Conservation (phyloP, 35 echinoderm and acorn worm genomes). For the Chiridota heheva region DNA sequence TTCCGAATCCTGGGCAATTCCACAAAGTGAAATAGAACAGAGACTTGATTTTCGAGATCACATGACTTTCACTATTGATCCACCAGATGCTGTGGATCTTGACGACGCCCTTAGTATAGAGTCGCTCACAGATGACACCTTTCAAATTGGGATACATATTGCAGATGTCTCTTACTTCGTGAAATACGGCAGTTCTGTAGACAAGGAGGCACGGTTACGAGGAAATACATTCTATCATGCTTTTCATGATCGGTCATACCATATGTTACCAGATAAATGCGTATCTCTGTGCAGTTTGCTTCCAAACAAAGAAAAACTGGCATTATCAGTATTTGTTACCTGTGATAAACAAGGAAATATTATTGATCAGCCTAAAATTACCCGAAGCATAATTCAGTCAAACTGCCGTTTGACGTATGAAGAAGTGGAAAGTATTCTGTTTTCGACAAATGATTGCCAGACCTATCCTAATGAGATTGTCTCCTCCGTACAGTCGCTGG, state of each 20-base stretch:
- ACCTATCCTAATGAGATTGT: neutral
- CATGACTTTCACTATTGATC: constrained; percentile 78
- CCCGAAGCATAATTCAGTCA: constrained; percentile 45
- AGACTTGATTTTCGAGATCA: constrained; percentile 55
- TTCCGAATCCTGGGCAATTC: constrained; percentile 89
- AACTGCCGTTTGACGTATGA: constrained; percentile 38
- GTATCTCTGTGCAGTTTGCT: constrained; percentile 55
- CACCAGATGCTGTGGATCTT: constrained; percentile 53
- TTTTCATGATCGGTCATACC: constrained; percentile 47
- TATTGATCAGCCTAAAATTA: neutral
- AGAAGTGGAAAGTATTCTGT: constrained; percentile 42
- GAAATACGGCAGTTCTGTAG: constrained; percentile 12
- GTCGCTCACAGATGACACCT: constrained; percentile 9
- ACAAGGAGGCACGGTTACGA: constrained; percentile 57
- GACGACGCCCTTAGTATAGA: constrained; percentile 79
- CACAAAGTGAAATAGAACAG: constrained; percentile 43
- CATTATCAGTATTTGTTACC: constrained; percentile 52
- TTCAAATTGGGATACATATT: constrained; percentile 83
- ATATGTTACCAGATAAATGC: constrained; percentile 72
- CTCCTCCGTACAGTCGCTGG: constrained; percentile 1
- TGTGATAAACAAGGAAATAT: constrained; percentile 25
- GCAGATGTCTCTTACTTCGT: constrained; percentile 92
- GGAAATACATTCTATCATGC: constrained; percentile 64
- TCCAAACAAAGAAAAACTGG: constrained; percentile 47
- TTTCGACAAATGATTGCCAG: neutral